A percentile compares a stretch with the other conserved stretches of the same genome.
Evolutionary conservation across 2,888 invertebrate species (phyloP).

Genomic region (Sphaerophoria taeniata): DNA sequence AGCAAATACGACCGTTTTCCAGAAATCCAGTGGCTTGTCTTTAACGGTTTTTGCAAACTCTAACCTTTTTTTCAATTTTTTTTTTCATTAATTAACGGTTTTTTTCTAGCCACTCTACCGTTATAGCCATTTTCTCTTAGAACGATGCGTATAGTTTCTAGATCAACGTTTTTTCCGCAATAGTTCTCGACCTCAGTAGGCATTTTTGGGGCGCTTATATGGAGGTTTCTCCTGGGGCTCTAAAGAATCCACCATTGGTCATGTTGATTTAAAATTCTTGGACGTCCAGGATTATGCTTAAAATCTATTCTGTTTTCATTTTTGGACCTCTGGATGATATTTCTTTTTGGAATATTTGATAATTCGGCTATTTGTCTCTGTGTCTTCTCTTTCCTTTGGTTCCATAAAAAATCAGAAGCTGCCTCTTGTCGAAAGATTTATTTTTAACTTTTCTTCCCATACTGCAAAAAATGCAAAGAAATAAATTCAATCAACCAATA

Average conservation of each 20-base stretch:
- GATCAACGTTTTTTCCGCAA: neutral
- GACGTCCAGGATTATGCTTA: too few relatives aligned
- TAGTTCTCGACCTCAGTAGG: neutral
- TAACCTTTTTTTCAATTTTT: conserved; percentile 12
- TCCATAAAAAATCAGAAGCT: neutral
- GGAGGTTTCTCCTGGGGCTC: neutral
- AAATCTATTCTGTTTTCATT: neutral
- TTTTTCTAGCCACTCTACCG: neutral
- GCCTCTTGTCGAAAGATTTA: conserved; percentile 4
- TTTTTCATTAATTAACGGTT: neutral
- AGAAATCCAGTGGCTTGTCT: neutral
- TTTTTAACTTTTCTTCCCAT: conserved; percentile 2
- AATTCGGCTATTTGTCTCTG: neutral
- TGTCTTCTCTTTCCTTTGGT: conserved; percentile 9
- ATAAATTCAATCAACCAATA: neutral
- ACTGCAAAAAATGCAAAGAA: conserved; percentile 2
- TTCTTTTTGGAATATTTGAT: conserved; percentile 1
- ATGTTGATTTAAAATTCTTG: neutral
- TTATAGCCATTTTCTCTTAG: conserved; percentile 17
- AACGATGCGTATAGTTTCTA: conserved; percentile 21
- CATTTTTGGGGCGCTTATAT: neutral
- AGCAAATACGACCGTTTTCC: conserved; percentile 19
- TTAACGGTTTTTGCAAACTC: neutral
- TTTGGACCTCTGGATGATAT: too few relatives aligned
- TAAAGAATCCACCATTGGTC: neutral